Percentiles rank a stretch among this genome's conserved stretches.
phyloP scores from a whole-genome alignment of 92 coral and sea anemone species.

The Palythoa grandiflora region DNA sequence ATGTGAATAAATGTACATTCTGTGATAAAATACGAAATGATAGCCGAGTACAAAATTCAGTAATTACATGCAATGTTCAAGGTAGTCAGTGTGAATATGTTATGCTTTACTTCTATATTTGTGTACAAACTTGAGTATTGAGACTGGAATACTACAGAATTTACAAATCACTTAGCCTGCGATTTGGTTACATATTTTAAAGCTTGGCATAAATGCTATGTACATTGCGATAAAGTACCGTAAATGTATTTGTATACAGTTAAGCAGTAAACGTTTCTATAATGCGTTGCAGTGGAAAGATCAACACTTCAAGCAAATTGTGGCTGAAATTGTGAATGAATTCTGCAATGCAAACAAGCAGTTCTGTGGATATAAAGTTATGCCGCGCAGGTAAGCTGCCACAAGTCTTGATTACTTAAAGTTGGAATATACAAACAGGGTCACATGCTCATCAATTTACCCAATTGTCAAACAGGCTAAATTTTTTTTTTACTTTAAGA shows the following conservation, averaged over 20 bases:
- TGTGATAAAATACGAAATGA: too few relatives aligned
- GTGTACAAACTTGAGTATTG: too few relatives aligned
- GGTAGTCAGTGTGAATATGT: too few relatives aligned
- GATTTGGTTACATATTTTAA: neutral
- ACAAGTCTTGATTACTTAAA: neutral
- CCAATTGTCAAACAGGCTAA: neutral
- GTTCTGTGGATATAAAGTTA: conserved; percentile 19
- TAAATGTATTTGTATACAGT: neutral
- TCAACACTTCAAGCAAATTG: conserved; percentile 20
- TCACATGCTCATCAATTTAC: neutral
- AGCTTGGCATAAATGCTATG: neutral
- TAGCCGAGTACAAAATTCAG: too few relatives aligned
- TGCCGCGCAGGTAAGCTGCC: conserved; percentile 9
- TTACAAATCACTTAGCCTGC: too few relatives aligned
- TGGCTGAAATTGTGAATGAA: conserved; percentile 15
- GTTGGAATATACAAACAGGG: neutral
- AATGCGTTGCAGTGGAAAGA: conserved; percentile 18
- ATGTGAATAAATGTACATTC: too few relatives aligned
- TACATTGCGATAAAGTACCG: neutral
- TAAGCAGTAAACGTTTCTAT: neutral
- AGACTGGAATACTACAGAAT: too few relatives aligned
- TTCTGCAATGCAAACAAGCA: conserved; percentile 18
- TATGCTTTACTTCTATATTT: too few relatives aligned
- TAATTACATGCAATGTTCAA: too few relatives aligned
- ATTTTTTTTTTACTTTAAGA: neutral